phyloP scores from a whole-genome alignment of 2,113 vertebrate species.

The Pachyramphus minor region DNA sequence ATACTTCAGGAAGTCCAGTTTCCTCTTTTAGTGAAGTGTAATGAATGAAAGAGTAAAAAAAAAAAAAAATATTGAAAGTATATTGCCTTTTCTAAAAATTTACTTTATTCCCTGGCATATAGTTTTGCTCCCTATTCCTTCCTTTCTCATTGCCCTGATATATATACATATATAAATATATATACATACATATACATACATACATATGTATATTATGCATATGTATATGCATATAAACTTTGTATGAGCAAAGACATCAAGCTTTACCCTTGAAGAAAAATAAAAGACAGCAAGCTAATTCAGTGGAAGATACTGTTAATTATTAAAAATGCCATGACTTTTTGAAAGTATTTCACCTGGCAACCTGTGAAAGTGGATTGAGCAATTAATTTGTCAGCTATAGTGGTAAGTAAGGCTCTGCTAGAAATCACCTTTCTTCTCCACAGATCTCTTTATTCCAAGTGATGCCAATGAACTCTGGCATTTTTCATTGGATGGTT shows the following conservation, averaged over 20 bases:
- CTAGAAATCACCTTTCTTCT: not conserved
- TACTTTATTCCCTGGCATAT: not conserved
- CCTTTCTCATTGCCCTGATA: not conserved
- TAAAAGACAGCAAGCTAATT: not conserved
- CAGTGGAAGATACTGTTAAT: not conserved
- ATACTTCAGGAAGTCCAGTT: not conserved
- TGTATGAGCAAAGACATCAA: not conserved
- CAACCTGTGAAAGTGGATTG: not conserved
- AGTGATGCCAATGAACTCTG: not conserved
- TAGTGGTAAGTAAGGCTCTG: not conserved
- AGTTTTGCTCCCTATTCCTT: not conserved
- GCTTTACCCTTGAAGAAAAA: not conserved
- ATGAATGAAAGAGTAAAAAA: not conserved
- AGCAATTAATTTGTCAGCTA: not conserved
- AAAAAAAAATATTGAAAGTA: not conserved
- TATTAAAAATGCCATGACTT: not conserved
- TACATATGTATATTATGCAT: fast-evolving
- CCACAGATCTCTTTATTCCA: not conserved
- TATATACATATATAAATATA: not conserved
- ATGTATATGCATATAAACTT: not conserved
- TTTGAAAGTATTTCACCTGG: not conserved
- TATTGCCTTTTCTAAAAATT: not conserved
- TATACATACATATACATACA: not conserved
- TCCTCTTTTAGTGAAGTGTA: not conserved
- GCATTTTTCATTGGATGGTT: not conserved